Conservation (phyloP, 2,113 vertebrate genomes). For the Nothobranchius kuhntae region DNA sequence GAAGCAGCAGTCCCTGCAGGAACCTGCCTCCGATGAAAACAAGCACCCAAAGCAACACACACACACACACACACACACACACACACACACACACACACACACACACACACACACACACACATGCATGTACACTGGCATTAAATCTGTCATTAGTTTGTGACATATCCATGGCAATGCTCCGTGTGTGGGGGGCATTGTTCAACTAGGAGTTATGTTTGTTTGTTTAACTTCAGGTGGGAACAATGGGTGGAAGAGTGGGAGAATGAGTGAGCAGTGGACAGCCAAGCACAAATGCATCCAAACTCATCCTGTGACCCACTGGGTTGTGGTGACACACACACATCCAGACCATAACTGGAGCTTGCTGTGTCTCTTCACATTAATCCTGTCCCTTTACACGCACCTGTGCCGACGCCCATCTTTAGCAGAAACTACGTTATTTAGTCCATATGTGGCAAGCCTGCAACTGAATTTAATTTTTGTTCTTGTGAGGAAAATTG, state of each 20-base stretch:
- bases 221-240: conserved; percentile 34
- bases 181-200: background rate
- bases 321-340: conserved; percentile 18
- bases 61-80: background rate
- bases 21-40: conserved; percentile 39
- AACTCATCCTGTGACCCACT: conserved; percentile 23
- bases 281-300: background rate
- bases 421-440: no score
- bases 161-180: conserved; percentile 3
- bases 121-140: background rate
- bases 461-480: no score
- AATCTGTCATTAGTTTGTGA: background rate
- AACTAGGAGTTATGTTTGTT: conserved; percentile 34
- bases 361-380: no score
- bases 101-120: conserved; percentile 7
- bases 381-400: no score
- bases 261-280: conserved; percentile 7
- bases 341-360: no score
- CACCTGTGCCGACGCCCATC: no score
- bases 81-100: background rate
- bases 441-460: no score
- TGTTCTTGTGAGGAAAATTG: no score
- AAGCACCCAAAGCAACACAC: conserved; percentile 5
- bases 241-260: conserved; percentile 52
- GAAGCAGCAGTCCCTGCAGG: conserved; percentile 20